Base-by-base conservation (phyloP, 2,888 invertebrate species). In the Synergus gifuensis region DNA sequence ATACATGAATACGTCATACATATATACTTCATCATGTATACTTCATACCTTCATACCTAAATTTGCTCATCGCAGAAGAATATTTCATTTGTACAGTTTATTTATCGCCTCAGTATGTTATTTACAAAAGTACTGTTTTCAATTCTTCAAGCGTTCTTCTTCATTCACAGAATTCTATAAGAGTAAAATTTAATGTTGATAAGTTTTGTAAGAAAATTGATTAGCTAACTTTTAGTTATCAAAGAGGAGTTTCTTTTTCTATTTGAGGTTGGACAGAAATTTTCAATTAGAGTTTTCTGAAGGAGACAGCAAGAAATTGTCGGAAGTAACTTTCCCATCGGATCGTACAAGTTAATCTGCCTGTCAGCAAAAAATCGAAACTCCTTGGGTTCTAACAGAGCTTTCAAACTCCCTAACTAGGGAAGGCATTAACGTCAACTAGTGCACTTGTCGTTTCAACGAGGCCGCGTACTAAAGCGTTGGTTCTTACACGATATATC, bases 291-390 rank as follows among this genome's bases (percentile, higher is more conserved):
- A 73, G 40, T 73, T 73, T 73, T 58, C 54, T 54, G 73, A 7
- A 36, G 4, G 36, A 54, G 49, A 73, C 73, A 54, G 54, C 36
- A 54, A 40, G 40, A 73, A 54, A 54, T 73, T 73, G 54, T 54
- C 36, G 9, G 69, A 49, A 9, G 66, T 66, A 66, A 46, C 67
- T 67, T 67, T 67, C 1, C 67, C 46, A 67, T 46, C 46, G 46
- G 69, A 69, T 69, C 46, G 49, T 54, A 73, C 73, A 36, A 73
- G 73, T 73, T 73, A 73, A 73, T 73, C 54, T 73, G 69, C 69
- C 36, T 54, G 73, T 73, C 73, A 73, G 54, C 69, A 69, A 73
- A 73, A 73, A 73, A 73, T 54, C 28, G 73, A 22, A 18, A 73
- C 54, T 36, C 54, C n/a, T 36, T 73, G n/a, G 12, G 11, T 36